These are phyloP conservation scores for Sphenopsis melanotis DNA, from an alignment of 2,797 vertebrate genomes.

Conservation along the genomic window DNA sequence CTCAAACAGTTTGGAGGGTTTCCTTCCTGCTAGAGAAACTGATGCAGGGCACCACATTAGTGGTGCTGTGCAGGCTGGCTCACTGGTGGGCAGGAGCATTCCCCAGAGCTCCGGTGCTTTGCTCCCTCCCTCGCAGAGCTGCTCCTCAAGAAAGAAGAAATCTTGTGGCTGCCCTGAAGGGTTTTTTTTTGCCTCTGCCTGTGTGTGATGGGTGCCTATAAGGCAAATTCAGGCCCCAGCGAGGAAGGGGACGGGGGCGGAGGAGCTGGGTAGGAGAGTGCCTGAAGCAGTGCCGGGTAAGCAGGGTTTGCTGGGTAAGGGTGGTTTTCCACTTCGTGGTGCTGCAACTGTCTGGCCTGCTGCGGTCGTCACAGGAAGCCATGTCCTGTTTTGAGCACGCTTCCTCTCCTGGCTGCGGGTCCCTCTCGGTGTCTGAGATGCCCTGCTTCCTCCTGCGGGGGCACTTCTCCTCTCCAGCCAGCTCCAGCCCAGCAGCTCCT, in stretches of 20 bases:
- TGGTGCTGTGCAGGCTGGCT: background rate
- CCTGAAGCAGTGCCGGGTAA: background rate
- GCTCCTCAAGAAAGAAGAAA: conserved; percentile 3
- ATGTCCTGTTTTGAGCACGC: background rate
- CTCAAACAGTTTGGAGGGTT: background rate
- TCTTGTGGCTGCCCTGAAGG: background rate
- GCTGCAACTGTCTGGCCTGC: conserved; percentile 16
- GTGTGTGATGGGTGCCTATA: background rate
- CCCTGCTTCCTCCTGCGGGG: background rate
- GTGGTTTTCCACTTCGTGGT: conserved; percentile 9
- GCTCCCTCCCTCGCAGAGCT: background rate
- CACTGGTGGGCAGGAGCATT: background rate
- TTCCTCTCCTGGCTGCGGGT: background rate
- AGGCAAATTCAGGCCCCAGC: background rate
- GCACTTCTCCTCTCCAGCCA: background rate
- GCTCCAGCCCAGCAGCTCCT: background rate
- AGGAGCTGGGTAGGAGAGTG: background rate
- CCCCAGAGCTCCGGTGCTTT: background rate
- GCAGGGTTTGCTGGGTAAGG: conserved; percentile 19
- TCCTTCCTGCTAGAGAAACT: background rate
- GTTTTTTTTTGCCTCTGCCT: background rate
- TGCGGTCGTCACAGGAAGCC: background rate
- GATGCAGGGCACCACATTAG: background rate
- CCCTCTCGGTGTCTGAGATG: background rate
- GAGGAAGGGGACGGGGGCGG: background rate